Conservation (phyloP, 2,797 vertebrate species). For the Carduelis carduelis region DNA sequence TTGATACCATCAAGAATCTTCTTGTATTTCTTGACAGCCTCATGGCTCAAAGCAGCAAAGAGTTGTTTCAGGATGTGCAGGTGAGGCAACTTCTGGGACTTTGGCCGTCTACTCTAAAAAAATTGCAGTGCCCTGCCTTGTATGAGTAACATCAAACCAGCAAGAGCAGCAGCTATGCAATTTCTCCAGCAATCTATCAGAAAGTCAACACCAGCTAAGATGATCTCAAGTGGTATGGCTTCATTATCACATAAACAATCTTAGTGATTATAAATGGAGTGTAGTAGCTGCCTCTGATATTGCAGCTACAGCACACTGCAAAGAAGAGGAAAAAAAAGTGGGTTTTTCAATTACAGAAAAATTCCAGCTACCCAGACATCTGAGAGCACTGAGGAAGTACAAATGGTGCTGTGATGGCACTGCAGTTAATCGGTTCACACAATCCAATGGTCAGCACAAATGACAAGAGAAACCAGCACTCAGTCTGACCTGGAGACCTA, state of each 20-base stretch:
- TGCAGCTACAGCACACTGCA: neutral
- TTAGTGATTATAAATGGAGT: neutral
- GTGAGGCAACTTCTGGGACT: neutral
- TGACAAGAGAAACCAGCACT: neutral
- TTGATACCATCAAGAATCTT: neutral
- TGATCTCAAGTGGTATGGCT: neutral
- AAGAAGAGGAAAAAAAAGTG: neutral
- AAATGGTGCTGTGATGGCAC: neutral
- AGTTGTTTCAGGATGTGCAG: neutral
- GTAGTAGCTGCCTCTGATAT: neutral
- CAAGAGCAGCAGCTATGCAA: neutral
- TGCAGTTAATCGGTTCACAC: neutral
- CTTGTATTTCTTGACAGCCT: neutral
- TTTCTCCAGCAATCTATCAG: neutral
- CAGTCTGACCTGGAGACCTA: neutral
- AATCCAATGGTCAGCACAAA: neutral
- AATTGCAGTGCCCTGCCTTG: neutral
- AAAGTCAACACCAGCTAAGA: neutral
- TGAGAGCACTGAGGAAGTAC: neutral
- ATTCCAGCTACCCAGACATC: neutral
- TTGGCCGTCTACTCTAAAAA: neutral
- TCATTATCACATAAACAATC: neutral
- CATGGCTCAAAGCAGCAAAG: neutral
- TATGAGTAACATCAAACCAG: neutral
- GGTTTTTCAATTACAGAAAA: neutral